A percentile compares a stretch with the other conserved stretches of the same genome.
Conservation (phyloP, 1,140 invertebrate genomes). For the Zaprionus vittiger region DNA sequence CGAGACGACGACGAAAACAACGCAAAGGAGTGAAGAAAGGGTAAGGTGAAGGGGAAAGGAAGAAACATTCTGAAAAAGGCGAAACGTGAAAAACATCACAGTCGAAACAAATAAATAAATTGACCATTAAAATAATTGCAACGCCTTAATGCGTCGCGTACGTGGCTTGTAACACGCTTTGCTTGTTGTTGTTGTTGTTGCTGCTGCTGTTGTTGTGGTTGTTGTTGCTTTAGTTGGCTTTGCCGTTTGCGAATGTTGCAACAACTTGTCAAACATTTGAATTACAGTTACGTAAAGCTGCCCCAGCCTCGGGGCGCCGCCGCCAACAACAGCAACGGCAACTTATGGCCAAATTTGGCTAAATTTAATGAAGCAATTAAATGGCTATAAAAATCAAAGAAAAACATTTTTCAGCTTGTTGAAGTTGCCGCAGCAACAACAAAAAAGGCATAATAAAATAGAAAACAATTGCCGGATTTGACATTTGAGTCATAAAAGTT, state of each 20-base stretch:
- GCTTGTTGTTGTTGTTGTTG: slow-evolving; percentile 51
- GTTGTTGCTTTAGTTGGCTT: slow-evolving; percentile 41
- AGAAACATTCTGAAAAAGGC: slow-evolving; percentile 71
- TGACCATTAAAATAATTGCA: slow-evolving; percentile 84
- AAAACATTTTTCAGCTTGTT: slow-evolving; percentile 48
- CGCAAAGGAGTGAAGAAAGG: slow-evolving; percentile 10
- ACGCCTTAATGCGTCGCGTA: slow-evolving; percentile 78
- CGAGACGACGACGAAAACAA: background rate
- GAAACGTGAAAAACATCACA: slow-evolving; percentile 64
- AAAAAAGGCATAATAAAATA: slow-evolving; percentile 8
- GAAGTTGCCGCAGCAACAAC: slow-evolving; percentile 36
- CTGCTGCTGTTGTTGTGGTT: slow-evolving; percentile 25
- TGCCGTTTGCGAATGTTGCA: slow-evolving; percentile 70
- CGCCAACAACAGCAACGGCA: slow-evolving; percentile 19
- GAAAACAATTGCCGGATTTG: slow-evolving; percentile 7
- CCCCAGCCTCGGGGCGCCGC: slow-evolving; percentile 38
- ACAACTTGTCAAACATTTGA: slow-evolving; percentile 84
- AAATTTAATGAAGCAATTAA: slow-evolving; percentile 84
- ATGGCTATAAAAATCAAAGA: slow-evolving; percentile 60
- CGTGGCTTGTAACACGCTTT: slow-evolving; percentile 79
- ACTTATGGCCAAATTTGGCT: slow-evolving; percentile 75
- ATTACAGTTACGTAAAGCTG: slow-evolving; percentile 79
- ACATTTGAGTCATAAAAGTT: slow-evolving; percentile 22
- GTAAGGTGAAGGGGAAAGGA: slow-evolving; percentile 25
- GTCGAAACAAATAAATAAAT: slow-evolving; percentile 81